Evolutionary conservation across 2,888 invertebrate genomes (phyloP).

Genomic region (Eristalis tenax): DNA sequence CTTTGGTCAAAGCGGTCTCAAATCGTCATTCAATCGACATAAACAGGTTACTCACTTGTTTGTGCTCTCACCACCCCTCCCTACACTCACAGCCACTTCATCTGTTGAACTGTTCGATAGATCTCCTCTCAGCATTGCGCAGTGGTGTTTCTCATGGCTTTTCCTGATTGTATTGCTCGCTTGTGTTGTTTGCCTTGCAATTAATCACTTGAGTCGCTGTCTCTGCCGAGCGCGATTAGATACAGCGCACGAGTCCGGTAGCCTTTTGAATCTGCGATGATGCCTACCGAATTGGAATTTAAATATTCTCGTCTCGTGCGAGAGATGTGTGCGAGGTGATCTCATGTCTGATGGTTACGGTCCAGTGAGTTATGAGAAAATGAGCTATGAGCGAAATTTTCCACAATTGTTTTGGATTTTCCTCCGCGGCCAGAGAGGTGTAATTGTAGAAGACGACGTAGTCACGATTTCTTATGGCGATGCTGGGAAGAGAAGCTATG

Average conservation of each 20-base stretch:
- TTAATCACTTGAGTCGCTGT: background rate
- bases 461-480: slow-evolving; percentile 50
- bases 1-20: background rate
- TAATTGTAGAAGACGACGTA: slow-evolving; percentile 26
- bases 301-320: slow-evolving; percentile 3
- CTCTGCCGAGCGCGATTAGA: slow-evolving; percentile 26
- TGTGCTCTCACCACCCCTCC: background rate
- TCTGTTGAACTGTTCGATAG: background rate
- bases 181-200: slow-evolving; percentile 52
- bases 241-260: slow-evolving; percentile 29
- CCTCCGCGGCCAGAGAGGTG: background rate
- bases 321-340: slow-evolving; percentile 21
- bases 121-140: slow-evolving; percentile 11
- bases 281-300: slow-evolving; percentile 43
- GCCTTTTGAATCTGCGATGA: slow-evolving; percentile 37
- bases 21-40: slow-evolving; percentile 7
- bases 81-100: background rate
- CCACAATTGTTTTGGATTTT: slow-evolving; percentile 3
- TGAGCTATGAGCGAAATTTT: background rate
- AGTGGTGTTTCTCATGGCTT: slow-evolving; percentile 35
- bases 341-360: slow-evolving; percentile 26
- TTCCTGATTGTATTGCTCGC: slow-evolving; percentile 30
- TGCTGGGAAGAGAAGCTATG: background rate
- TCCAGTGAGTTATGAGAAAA: background rate
- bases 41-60: slow-evolving; percentile 16